phyloP scores from a whole-genome alignment of 2,113 vertebrate genomes.

The Helogale parvula region DNA sequence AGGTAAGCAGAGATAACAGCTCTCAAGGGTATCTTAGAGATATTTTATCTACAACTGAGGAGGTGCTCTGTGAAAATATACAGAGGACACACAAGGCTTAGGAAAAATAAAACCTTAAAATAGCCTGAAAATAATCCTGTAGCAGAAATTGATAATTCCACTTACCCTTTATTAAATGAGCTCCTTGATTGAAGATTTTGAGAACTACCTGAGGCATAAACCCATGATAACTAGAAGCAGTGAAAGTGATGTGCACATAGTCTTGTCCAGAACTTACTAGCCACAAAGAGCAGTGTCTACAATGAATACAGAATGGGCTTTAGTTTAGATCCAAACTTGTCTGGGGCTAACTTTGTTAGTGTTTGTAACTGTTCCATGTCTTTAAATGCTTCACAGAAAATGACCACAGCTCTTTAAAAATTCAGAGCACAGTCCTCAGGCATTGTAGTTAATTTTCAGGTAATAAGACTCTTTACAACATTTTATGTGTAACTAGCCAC shows the following conservation, averaged over 20 bases:
- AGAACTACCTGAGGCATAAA: background rate
- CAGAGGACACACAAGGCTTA: background rate
- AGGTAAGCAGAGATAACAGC: background rate
- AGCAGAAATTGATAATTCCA: background rate
- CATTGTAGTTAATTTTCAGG: background rate
- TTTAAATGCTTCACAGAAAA: background rate
- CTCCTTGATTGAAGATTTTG: background rate
- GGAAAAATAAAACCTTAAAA: background rate
- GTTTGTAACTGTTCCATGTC: background rate
- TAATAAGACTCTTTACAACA: background rate
- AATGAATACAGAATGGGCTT: background rate
- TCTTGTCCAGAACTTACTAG: background rate
- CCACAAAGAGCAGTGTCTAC: background rate
- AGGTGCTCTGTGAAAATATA: background rate
- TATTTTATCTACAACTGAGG: background rate
- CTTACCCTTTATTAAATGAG: background rate
- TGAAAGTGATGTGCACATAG: background rate
- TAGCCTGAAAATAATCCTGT: background rate
- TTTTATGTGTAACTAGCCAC: background rate
- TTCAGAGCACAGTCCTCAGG: background rate
- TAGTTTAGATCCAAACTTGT: background rate
- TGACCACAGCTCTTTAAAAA: background rate
- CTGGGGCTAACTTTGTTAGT: background rate
- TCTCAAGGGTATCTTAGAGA: background rate
- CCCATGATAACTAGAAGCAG: background rate